Evolutionary conservation across 2,797 vertebrate genomes (phyloP).

Genomic region (Eulemur coronatus): DNA sequence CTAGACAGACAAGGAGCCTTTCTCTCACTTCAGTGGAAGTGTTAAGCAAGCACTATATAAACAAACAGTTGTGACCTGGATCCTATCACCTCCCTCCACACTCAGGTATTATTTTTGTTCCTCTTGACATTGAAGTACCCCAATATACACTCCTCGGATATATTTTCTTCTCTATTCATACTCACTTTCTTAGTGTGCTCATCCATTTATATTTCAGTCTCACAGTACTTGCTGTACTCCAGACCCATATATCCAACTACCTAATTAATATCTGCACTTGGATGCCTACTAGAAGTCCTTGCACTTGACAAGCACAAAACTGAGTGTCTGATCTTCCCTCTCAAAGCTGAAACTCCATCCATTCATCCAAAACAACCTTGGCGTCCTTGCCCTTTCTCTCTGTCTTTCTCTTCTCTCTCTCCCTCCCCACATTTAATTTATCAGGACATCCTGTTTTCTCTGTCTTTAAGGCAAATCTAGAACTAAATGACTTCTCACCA

Average conservation of each 20-base stretch:
- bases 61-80: not conserved
- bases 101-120: not conserved
- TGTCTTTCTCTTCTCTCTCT: not conserved
- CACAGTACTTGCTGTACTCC: not conserved
- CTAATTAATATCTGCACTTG: not conserved
- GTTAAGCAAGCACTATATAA: not conserved
- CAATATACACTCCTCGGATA: not conserved
- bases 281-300: not conserved
- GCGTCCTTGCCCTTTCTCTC: not conserved
- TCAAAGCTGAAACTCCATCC: not conserved
- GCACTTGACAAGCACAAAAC: not conserved
- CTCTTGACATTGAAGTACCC: not conserved
- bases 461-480: not conserved
- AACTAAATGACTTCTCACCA: not conserved
- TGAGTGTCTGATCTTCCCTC: not conserved
- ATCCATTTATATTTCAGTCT: not conserved
- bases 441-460: not conserved
- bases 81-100: not conserved
- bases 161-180: not conserved
- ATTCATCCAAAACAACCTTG: not conserved
- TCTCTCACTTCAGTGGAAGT: not conserved
- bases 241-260: not conserved
- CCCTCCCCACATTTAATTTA: not conserved
- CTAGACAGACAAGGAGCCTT: not conserved
- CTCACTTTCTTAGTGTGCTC: not conserved